Evolutionary conservation across 2,888 invertebrate genomes (phyloP).

Genomic region (Incurvaria masculella): DNA sequence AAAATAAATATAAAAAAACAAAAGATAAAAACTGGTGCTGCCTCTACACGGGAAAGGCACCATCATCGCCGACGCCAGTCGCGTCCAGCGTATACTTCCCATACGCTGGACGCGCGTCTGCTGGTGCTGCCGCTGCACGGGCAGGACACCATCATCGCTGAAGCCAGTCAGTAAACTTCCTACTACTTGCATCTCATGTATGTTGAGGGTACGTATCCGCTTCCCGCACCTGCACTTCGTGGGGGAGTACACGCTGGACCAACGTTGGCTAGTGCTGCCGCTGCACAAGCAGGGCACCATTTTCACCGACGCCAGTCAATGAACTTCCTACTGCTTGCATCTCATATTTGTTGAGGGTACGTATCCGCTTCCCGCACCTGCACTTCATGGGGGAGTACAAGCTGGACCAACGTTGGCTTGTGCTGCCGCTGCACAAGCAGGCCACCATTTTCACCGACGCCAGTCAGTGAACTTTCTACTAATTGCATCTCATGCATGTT

Average conservation of each 20-base stretch:
- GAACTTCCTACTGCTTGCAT: too few species aligned
- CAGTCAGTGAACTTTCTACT: constrained; percentile 30
- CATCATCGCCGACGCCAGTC: too few species aligned
- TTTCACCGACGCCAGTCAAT: constrained; percentile 55
- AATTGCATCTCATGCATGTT: constrained; percentile 45
- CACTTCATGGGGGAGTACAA: constrained; percentile 57
- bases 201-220: constrained; percentile 43
- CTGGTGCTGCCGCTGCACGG: constrained; percentile 56
- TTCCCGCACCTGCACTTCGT: constrained; percentile 54
- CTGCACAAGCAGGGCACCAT: constrained; percentile 58
- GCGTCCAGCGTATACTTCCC: too few species aligned
- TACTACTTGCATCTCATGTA: too few species aligned
- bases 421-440: constrained; percentile 55
- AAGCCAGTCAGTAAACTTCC: constrained; percentile 55
- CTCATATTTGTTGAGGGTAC: constrained; percentile 24
- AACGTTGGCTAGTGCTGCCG: constrained; percentile 52
- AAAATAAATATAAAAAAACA: too few species aligned
- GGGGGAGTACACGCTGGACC: constrained; percentile 57
- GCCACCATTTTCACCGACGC: constrained; percentile 59
- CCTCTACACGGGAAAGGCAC: too few species aligned
- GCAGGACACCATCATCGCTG: constrained; percentile 56
- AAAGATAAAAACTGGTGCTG: too few species aligned
- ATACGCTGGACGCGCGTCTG: constrained; percentile 52
- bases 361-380: constrained; percentile 51
- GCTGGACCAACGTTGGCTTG: constrained; percentile 52